Conservation (phyloP, 64 coral and sea anemone genomes). For the Pocillopora damicornis region DNA sequence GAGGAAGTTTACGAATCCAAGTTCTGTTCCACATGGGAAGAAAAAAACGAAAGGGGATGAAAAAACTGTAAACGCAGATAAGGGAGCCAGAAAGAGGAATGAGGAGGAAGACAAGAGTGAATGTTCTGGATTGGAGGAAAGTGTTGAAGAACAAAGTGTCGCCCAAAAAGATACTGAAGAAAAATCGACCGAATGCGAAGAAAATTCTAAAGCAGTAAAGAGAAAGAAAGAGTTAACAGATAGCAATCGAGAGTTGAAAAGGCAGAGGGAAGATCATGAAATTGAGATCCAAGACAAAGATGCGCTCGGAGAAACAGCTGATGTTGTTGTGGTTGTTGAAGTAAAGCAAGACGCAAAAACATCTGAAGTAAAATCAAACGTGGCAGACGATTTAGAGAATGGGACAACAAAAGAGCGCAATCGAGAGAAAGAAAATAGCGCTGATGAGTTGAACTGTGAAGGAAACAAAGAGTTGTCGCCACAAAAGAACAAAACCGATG, state of each 20-base stretch:
- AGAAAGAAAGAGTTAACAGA: slow-evolving; percentile 34
- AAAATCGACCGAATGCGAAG: background rate
- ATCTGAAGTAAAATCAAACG: background rate
- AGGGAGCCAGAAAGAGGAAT: background rate
- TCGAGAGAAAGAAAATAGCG: background rate
- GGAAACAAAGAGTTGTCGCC: slow-evolving; percentile 2
- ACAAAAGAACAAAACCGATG: slow-evolving; percentile 1
- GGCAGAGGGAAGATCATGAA: slow-evolving; percentile 10
- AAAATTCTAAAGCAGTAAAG: background rate
- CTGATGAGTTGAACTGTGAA: background rate
- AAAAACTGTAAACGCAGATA: background rate
- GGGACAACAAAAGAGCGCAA: background rate
- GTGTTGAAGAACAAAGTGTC: background rate
- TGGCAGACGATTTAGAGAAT: background rate
- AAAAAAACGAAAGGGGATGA: background rate
- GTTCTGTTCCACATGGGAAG: background rate
- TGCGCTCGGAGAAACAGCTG: background rate
- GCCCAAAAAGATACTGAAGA: background rate
- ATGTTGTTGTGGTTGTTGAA: background rate
- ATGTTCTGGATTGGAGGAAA: background rate
- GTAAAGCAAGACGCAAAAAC: background rate
- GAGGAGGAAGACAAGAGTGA: background rate
- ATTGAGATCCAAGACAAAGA: background rate
- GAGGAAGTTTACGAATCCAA: slow-evolving; percentile 16
- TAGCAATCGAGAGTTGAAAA: background rate